phyloP scores from a whole-genome alignment of 2,888 invertebrate species.

The Tipula vernalis region DNA sequence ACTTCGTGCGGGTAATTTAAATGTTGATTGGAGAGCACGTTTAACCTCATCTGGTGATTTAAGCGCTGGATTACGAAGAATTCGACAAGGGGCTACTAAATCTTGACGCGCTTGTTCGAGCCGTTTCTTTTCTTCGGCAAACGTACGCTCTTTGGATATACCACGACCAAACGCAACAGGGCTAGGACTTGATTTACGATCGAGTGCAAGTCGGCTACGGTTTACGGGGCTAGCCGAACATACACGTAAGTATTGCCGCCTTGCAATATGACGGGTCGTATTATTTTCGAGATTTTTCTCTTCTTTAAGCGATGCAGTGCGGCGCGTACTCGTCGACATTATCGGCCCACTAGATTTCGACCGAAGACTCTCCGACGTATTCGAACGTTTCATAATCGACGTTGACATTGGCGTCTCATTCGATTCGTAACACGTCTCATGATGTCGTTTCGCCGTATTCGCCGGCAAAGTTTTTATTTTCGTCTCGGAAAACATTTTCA shows the following conservation, averaged over 20 bases:
- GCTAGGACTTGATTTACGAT: constrained; percentile 32
- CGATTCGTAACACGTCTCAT: constrained; percentile 15
- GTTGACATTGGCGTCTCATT: constrained; percentile 23
- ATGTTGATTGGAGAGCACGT: constrained; percentile 33
- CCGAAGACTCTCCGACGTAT: constrained; percentile 26
- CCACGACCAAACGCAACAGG: constrained; percentile 36
- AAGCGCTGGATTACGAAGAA: constrained; percentile 39
- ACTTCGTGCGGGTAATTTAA: constrained; percentile 25
- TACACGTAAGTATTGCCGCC: constrained; percentile 25
- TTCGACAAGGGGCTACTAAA: constrained; percentile 34
- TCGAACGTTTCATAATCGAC: constrained; percentile 19
- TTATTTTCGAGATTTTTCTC: constrained; percentile 14
- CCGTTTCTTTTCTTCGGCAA: constrained; percentile 41
- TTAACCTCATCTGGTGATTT: constrained; percentile 46
- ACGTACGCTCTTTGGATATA: constrained; percentile 44
- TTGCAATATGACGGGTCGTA: constrained; percentile 18
- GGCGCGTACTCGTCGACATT: constrained; percentile 18
- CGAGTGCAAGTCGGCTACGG: constrained; percentile 18
- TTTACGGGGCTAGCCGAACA: constrained; percentile 29
- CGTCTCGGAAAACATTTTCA: constrained; percentile 45
- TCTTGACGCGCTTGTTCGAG: constrained; percentile 34
- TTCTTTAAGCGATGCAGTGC: constrained; percentile 14
- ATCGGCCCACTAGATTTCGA: constrained; percentile 33
- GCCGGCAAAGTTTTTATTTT: constrained; percentile 20
- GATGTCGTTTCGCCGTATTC: constrained; percentile 16